Percentiles rank a stretch among this genome's conserved stretches.
These are phyloP conservation scores for Myathropa florea DNA, from an alignment of 2,888 invertebrate genomes.

Conservation along the genomic window DNA sequence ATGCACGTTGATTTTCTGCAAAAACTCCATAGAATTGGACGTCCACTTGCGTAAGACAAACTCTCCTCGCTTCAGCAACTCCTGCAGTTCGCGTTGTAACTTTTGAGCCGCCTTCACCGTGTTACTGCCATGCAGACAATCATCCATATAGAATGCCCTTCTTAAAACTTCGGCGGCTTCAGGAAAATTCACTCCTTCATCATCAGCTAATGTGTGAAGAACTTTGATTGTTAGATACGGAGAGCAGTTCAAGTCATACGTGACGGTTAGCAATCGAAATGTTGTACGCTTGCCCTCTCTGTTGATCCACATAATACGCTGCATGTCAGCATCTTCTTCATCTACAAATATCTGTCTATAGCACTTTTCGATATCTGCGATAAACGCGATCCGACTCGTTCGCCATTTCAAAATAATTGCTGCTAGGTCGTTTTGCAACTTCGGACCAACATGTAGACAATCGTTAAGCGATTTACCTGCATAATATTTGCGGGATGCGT, in stretches of 20 bases:
- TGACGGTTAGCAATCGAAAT: too few species aligned
- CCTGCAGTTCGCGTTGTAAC: constrained; percentile 25
- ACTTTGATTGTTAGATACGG: too few species aligned
- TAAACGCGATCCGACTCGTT: constrained; percentile 51
- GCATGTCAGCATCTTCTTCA: constrained; percentile 50
- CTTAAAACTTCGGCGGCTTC: too few species aligned
- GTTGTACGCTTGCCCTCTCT: too few species aligned
- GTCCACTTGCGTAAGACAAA: constrained; percentile 42
- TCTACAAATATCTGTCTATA: constrained; percentile 57
- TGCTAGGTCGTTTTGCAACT: constrained; percentile 51
- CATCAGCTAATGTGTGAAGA: too few species aligned
- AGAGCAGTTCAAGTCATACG: too few species aligned
- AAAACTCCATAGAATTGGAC: constrained; percentile 35
- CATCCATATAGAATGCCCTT: too few species aligned
- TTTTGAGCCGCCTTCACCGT: constrained; percentile 15
- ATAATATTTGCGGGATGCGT: constrained; percentile 27
- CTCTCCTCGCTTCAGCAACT: constrained; percentile 31
- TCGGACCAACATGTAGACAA: constrained; percentile 59
- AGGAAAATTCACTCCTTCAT: too few species aligned
- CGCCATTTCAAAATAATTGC: constrained; percentile 49
- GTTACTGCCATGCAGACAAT: constrained; percentile 42
- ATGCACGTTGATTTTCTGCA: background rate
- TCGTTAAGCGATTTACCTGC: constrained; percentile 28
- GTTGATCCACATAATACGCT: constrained; percentile 56
- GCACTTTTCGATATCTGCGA: constrained; percentile 65